Evolutionary conservation across 2,797 vertebrate species (phyloP).

Genomic region (Apogon talboti): DNA sequence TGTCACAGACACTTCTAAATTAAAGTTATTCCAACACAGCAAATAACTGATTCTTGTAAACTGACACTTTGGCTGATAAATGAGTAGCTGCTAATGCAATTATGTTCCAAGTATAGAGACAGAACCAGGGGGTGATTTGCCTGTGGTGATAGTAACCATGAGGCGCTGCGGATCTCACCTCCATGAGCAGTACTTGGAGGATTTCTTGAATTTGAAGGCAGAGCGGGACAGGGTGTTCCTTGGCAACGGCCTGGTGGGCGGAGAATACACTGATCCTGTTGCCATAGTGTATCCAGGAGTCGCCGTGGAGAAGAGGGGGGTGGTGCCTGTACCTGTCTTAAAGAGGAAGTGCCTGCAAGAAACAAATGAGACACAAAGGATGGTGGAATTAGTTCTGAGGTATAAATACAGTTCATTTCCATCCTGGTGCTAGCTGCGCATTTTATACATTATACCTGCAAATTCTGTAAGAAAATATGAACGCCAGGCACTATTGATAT

Average conservation of each 20-base stretch:
- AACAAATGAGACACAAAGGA: conserved; percentile 8
- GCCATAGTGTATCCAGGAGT: conserved; percentile 99
- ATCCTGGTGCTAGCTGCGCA: background rate
- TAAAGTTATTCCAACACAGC: background rate
- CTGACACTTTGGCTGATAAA: background rate
- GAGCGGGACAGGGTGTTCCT: conserved; percentile 97
- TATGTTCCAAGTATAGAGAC: background rate
- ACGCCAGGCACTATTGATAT: no score
- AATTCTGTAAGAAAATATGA: no score
- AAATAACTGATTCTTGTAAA: background rate
- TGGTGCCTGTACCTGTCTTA: conserved; percentile 98
- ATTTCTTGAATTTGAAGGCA: conserved; percentile 99
- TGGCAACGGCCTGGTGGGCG: conserved; percentile 96
- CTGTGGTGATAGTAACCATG: no score
- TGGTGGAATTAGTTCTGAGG: background rate
- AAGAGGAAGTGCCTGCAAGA: conserved; percentile 97
- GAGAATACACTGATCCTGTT: conserved; percentile 97
- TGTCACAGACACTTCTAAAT: background rate
- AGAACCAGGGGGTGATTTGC: no score
- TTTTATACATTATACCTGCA: no score
- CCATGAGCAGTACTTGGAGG: conserved; percentile 98
- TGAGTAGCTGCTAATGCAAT: conserved; percentile 3
- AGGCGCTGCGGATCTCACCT: conserved; percentile 62
- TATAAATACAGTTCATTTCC: conserved; percentile 5
- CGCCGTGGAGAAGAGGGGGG: conserved; percentile 98